A percentile compares a stretch with the other conserved stretches of the same genome.
Conservation (phyloP, 2,797 vertebrate species). For the Helicolenus hilgendorfi region DNA sequence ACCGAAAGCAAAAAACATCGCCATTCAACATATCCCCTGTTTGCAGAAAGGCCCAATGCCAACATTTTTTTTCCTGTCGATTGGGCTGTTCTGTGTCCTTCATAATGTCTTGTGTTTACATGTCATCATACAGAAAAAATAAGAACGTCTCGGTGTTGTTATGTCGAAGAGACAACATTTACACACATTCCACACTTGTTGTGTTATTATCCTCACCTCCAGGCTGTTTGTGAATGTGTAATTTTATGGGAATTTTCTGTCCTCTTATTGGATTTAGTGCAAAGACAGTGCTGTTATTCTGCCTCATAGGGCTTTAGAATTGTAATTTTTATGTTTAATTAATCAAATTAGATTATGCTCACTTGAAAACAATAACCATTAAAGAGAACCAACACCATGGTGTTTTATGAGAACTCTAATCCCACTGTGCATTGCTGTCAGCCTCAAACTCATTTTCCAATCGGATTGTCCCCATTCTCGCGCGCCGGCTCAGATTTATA, state of each 20-base stretch:
- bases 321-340: constrained; percentile 61
- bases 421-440: constrained; percentile 46
- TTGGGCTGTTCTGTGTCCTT: background rate
- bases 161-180: constrained; percentile 13
- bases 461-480: constrained; percentile 39
- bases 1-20: no score
- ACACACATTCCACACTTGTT: constrained; percentile 21
- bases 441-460: constrained; percentile 50
- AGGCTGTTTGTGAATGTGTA: constrained; percentile 43
- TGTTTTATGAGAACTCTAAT: constrained; percentile 54
- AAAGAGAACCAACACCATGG: constrained; percentile 29
- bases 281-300: constrained; percentile 21
- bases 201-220: constrained; percentile 40
- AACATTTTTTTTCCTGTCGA: no score
- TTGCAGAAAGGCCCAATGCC: background rate
- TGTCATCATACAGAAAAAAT: constrained; percentile 29
- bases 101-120: constrained; percentile 33
- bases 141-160: background rate
- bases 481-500: constrained; percentile 54
- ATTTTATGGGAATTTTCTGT: constrained; percentile 36
- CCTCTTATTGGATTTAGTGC: constrained; percentile 6
- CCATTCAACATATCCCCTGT: no score
- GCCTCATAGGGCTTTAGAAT: constrained; percentile 24
- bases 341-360: constrained; percentile 57
- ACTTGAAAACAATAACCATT: constrained; percentile 56